phyloP scores from a whole-genome alignment of 2,113 vertebrate genomes.

The Psettodes erumei region DNA sequence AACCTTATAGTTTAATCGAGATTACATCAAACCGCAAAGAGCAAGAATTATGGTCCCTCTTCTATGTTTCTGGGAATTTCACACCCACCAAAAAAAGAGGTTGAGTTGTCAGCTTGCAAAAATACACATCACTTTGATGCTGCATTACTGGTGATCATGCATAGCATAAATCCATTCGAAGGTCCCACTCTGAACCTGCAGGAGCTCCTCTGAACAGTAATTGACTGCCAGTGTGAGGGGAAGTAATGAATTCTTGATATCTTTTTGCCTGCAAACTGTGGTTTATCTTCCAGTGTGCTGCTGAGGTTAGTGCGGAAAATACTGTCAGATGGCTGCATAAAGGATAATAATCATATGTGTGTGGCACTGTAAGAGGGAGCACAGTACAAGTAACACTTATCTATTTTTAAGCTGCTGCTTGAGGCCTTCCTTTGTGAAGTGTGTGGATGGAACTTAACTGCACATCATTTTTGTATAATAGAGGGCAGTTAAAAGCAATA shows the following conservation, averaged over 20 bases:
- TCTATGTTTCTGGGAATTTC: neutral
- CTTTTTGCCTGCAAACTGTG: conserved; percentile 7
- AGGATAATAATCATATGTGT: conserved; percentile 65
- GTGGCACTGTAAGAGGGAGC: conserved; percentile 56
- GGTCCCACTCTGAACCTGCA: neutral
- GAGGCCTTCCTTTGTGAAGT: conserved; percentile 65
- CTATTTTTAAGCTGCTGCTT: conserved; percentile 72
- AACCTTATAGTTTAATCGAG: conserved; percentile 17
- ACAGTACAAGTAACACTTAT: conserved; percentile 67
- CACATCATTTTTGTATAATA: conserved; percentile 23
- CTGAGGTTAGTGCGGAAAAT: conserved; percentile 41
- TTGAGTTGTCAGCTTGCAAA: neutral
- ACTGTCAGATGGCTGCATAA: conserved; percentile 48
- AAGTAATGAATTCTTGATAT: neutral
- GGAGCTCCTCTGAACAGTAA: neutral
- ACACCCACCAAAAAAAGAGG: neutral
- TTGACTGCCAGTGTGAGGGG: neutral
- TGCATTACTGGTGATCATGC: neutral
- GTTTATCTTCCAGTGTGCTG: neutral
- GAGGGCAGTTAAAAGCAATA: conserved; percentile 8
- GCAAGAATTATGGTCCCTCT: neutral
- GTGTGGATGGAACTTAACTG: conserved; percentile 45
- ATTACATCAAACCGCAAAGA: neutral
- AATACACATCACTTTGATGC: neutral
- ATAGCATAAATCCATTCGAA: neutral